phyloP scores from a whole-genome alignment of 92 coral and sea anemone genomes.

The Heteractis magnifica region DNA sequence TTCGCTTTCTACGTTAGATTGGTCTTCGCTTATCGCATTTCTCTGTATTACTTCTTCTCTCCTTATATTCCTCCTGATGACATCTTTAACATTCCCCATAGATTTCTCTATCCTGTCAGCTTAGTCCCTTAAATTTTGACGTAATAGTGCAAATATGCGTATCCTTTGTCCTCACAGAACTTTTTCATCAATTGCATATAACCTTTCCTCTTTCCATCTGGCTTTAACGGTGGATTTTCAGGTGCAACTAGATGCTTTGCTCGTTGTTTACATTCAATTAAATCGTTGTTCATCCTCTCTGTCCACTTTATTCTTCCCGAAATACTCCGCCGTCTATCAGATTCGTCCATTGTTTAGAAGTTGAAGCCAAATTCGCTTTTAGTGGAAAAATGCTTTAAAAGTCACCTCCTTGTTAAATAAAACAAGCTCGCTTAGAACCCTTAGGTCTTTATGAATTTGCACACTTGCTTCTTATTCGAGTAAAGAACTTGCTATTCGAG shows the following conservation, averaged over 20 bases:
- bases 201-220: slow-evolving; percentile 40
- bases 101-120: slow-evolving; percentile 47
- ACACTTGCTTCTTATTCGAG: not conserved
- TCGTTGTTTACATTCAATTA: slow-evolving; percentile 17
- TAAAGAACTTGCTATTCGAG: not conserved
- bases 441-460: not conserved
- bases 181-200: slow-evolving; percentile 38
- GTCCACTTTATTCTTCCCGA: slow-evolving; percentile 8
- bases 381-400: slow-evolving; percentile 4
- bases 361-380: not conserved
- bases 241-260: slow-evolving; percentile 22
- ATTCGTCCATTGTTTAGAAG: not conserved
- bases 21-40: not conserved
- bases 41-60: not conserved
- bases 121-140: slow-evolving; percentile 54
- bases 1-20: slow-evolving; percentile 2
- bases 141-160: slow-evolving; percentile 29
- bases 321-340: not conserved
- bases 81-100: slow-evolving; percentile 21
- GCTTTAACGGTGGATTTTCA: slow-evolving; percentile 26
- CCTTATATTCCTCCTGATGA: not conserved
- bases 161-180: slow-evolving; percentile 43
- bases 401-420: not conserved
- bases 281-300: slow-evolving; percentile 24
- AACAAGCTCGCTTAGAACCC: not conserved